A percentile compares a stretch with the other conserved stretches of the same genome.
Evolutionary conservation across 2,888 invertebrate species (phyloP).

Genomic region (Drosophila meridiana): DNA sequence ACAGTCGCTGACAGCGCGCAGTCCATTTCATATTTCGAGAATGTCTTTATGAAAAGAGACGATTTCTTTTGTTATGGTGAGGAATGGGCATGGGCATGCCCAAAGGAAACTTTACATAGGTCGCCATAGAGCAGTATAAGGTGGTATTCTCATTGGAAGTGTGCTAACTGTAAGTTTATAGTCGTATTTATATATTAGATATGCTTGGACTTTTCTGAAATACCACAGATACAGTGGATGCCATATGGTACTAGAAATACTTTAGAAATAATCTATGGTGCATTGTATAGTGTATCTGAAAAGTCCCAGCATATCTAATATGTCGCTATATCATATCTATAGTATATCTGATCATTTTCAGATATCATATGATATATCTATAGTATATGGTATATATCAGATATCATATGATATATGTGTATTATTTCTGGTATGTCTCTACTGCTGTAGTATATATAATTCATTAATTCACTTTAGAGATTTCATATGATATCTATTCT

Average conservation of each 20-base stretch:
- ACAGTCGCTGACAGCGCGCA: not conserved
- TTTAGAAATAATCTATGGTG: too few relatives aligned
- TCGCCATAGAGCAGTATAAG: not conserved
- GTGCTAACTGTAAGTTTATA: not conserved
- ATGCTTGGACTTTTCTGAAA: not conserved
- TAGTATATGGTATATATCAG: too few relatives aligned
- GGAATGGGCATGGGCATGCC: too few relatives aligned
- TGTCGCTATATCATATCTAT: too few relatives aligned
- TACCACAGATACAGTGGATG: not conserved
- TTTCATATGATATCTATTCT: not conserved
- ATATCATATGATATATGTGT: too few relatives aligned
- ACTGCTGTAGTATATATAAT: too few relatives aligned
- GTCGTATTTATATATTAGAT: not conserved
- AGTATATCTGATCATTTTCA: too few relatives aligned
- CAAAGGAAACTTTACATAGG: not conserved
- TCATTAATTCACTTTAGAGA: too few relatives aligned
- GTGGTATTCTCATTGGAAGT: not conserved
- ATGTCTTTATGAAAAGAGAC: not conserved
- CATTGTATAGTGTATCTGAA: too few relatives aligned
- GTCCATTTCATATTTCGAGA: conserved; percentile 2
- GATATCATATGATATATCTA: too few relatives aligned
- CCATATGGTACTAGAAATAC: not conserved
- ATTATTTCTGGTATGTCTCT: too few relatives aligned
- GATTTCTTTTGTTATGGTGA: not conserved
- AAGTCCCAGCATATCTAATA: too few relatives aligned